Base-by-base conservation (phyloP, 2,888 invertebrate species). In the Chloromyia formosa region DNA sequence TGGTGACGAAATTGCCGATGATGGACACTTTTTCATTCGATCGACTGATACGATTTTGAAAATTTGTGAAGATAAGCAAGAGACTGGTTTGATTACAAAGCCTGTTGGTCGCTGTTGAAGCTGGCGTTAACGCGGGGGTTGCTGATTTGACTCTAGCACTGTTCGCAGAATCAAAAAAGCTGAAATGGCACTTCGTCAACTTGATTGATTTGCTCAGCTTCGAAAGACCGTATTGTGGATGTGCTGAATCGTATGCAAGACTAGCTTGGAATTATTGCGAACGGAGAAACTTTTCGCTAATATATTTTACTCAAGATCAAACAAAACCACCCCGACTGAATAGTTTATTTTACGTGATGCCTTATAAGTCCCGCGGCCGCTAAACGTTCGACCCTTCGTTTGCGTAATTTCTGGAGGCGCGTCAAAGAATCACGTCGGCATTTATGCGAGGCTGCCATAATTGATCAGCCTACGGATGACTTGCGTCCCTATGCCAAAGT, bases 281-380 rank as follows among this genome's bases (percentile, higher is more conserved):
- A 84, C 62, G 85, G 88, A 0, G 92, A 93, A 83, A 93, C 94
- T 0, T 82, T 95, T 1, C 86, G 90, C 74, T 92, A 93, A 72
- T 95, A 93, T 82, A 89, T 94, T 0, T 87, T 95, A 76, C 95
- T 94, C 9, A 89, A 89, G 81, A 80, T 93, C 1, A 87, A 89
- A 35, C 88, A 88, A 60, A 88, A 87, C 74, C 85, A 86, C 77
- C 86, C 87, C 66, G 88, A 90, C 66, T 88, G 89, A 77, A 86
- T 92, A 14, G 87, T 94, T 20, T 0, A 86, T 88, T 76, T 83
- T 95, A 10, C 87, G 90, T 77, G 86, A 89, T 64, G 88, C 87
- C 1, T 91, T 66, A 83, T 93, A 22, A 88, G 85, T 18, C 80
- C 81, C 78, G 88, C 85, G 75, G 86, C 85, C 69, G 87, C 88